phyloP scores from a whole-genome alignment of 1,140 invertebrate species.

The Drosophila ficusphila region DNA sequence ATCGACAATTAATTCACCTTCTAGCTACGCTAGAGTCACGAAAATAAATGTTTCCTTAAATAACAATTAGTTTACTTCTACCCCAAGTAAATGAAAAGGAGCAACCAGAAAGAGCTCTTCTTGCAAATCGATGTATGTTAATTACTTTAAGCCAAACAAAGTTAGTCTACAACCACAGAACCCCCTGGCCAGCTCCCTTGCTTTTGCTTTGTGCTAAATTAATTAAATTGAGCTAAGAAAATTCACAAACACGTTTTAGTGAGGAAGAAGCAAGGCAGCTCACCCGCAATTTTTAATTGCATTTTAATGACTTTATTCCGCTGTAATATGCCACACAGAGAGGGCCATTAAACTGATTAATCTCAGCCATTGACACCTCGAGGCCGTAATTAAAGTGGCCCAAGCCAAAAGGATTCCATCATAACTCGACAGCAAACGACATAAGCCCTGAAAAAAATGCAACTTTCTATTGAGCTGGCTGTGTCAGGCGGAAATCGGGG shows the following conservation, averaged over 20 bases:
- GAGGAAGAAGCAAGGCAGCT: conserved; percentile 12
- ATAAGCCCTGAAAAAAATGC: conserved; percentile 24
- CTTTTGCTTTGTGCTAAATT: conserved; percentile 37
- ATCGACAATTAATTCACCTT: conserved; percentile 8
- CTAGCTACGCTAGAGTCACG: neutral
- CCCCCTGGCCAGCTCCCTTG: neutral
- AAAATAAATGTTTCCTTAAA: conserved; percentile 32
- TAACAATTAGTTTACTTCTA: conserved; percentile 34
- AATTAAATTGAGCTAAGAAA: conserved; percentile 70
- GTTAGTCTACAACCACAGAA: conserved; percentile 21
- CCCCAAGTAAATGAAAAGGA: neutral
- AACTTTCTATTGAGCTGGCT: conserved; percentile 35
- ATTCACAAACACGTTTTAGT: conserved; percentile 44
- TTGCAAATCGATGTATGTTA: conserved; percentile 17
- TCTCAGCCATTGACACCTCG: conserved; percentile 71
- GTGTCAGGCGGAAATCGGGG: conserved; percentile 10
- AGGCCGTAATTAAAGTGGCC: conserved; percentile 47
- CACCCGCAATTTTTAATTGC: conserved; percentile 73
- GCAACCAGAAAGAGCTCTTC: neutral
- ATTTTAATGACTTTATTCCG: conserved; percentile 78
- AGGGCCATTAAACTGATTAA: conserved; percentile 77
- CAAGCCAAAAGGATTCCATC: conserved; percentile 39
- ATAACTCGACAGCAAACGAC: conserved; percentile 36
- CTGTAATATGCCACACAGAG: conserved; percentile 53
- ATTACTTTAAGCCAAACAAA: conserved; percentile 43